Conservation (phyloP, 2,888 invertebrate genomes). For the Apoderus coryli region DNA sequence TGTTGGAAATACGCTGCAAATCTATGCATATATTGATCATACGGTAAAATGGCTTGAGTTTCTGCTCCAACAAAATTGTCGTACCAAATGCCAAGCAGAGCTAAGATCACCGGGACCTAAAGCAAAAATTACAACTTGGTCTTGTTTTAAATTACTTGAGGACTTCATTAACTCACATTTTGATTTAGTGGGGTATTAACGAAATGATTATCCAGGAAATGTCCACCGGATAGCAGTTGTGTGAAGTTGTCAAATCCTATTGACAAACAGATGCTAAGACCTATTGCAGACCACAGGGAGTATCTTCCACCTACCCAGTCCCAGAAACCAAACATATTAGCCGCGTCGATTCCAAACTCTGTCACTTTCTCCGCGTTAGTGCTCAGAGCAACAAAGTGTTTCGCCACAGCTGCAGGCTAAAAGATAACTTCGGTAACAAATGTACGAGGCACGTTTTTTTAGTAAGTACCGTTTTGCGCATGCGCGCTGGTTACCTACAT, state of each 20-base stretch:
- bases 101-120: slow-evolving; percentile 85
- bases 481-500: too few relatives aligned
- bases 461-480: too few relatives aligned
- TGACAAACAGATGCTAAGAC: slow-evolving; percentile 84
- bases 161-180: slow-evolving; percentile 53
- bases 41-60: slow-evolving; percentile 91
- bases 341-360: slow-evolving; percentile 91
- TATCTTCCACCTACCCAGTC: slow-evolving; percentile 99
- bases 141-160: too few relatives aligned
- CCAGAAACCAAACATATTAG: slow-evolving; percentile 99
- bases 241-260: slow-evolving; percentile 94
- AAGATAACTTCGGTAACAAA: too few relatives aligned
- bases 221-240: slow-evolving; percentile 79
- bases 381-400: slow-evolving; percentile 96
- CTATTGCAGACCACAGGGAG: slow-evolving; percentile 98
- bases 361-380: slow-evolving; percentile 91
- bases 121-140: slow-evolving; percentile 21
- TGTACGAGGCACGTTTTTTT: too few relatives aligned
- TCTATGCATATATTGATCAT: slow-evolving; percentile 97
- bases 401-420: slow-evolving; percentile 72
- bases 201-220: slow-evolving; percentile 91
- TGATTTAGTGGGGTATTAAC: slow-evolving; percentile 68
- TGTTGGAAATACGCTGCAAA: slow-evolving; percentile 99
- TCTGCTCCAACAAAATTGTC: slow-evolving; percentile 88
- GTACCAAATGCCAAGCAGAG: slow-evolving; percentile 88